A percentile compares a stretch with the other conserved stretches of the same genome.
These are phyloP conservation scores for Drusus annulatus DNA, from an alignment of 1,140 invertebrate species.

Conservation along the genomic window DNA sequence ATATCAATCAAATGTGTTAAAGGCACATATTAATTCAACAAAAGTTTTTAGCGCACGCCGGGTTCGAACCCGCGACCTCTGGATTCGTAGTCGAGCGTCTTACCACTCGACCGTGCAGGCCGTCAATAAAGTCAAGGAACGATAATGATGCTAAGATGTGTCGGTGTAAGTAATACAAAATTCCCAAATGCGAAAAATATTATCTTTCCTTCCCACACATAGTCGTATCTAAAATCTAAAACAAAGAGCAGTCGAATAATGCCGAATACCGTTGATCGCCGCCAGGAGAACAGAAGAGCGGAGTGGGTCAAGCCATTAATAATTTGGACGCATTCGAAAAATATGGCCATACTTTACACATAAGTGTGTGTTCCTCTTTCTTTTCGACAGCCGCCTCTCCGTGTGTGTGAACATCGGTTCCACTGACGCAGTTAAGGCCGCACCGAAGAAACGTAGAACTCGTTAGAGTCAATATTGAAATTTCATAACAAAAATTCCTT, in stretches of 20 bases:
- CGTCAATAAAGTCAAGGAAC: no score
- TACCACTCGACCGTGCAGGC: no score
- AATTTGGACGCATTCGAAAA: conserved; percentile 20
- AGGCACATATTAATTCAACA: no score
- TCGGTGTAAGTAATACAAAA: no score
- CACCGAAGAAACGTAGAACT: neutral
- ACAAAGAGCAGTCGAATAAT: conserved; percentile 29
- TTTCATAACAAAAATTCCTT: no score
- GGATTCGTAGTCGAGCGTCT: no score
- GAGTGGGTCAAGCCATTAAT: conserved; percentile 28
- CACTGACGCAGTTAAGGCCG: neutral
- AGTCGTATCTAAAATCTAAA: neutral
- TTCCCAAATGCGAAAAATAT: neutral
- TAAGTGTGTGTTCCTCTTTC: conserved; percentile 14
- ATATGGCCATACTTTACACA: neutral
- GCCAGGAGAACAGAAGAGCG: conserved; percentile 7
- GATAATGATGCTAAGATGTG: no score
- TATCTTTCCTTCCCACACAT: conserved; percentile 22
- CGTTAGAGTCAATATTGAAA: neutral
- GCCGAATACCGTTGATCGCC: conserved; percentile 22
- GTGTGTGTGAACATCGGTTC: neutral
- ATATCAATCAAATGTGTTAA: no score
- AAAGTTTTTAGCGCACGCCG: no score
- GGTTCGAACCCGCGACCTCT: no score
- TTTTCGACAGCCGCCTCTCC: neutral